Evolutionary conservation across 2,888 invertebrate genomes (phyloP), one percentile per base, ranked within the genome.

Genomic region (Nymphalis urticae): DNA sequence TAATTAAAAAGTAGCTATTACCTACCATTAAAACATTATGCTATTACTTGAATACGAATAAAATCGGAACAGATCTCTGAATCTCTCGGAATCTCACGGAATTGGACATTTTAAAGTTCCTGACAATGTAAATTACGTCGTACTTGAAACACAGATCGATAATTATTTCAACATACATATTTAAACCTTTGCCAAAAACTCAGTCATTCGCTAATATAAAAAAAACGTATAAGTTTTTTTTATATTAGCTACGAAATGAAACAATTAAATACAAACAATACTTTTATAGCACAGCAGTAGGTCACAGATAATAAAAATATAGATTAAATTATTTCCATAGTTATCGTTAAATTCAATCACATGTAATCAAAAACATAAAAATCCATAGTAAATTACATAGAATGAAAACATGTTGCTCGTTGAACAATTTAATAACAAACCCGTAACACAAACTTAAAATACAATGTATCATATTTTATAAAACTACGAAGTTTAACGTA

Each of bases 401-500:
- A 56, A 56, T 9, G 7, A 9, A 56, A 27, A 56, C 6, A 21
- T 56, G 21, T 56, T 56, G 6, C 16, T 27, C n/a, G n/a, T n/a
- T 17, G 36, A 53, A 21, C 53, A 24, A 16, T 56, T 27, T 56
- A 56, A 56, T 56, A 56, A 56, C n/a, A 36, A 9, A 16, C 32
- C 8, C 56, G 17, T 32, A 8, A 36, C 32, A 32, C 36, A n/a
- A 56, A 36, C 32, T 56, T n/a, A 9, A 36, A 56, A 56, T 56
- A 56, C 56, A 36, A 32, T 56, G 56, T 56, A 56, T 17, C 56
- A 17, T 56, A 42, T 42, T 42, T 32, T 54, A 54, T 56, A 56
- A 56, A 56, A 56, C 32, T n/a, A 56, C 56, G 10, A 59, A 48
- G 50, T 51, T 21, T 47, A 61, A 24, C 53, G 60, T 66, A 53